A percentile compares a stretch with the other conserved stretches of the same genome.
These are phyloP conservation scores for Muricea muricata DNA, from an alignment of 92 coral and sea anemone species.

Conservation along the genomic window DNA sequence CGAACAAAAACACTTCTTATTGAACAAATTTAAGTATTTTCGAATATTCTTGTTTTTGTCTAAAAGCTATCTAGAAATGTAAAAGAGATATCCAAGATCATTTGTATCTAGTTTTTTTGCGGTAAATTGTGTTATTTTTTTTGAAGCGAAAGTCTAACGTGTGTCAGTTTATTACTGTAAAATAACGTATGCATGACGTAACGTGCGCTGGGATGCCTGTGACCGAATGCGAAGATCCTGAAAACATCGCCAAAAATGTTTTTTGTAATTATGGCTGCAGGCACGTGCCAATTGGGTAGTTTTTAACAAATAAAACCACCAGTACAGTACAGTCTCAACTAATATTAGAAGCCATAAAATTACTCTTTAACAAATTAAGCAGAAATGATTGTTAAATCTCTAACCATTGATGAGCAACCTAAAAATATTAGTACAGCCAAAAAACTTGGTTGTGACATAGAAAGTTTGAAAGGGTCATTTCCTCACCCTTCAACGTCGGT, in stretches of 20 bases:
- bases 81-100: too few relatives aligned
- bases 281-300: constrained; percentile 8
- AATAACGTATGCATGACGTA: too few relatives aligned
- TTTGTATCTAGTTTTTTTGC: too few relatives aligned
- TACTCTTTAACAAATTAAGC: neutral
- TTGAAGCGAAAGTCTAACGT: too few relatives aligned
- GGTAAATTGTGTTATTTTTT: too few relatives aligned
- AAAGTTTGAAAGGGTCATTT: neutral
- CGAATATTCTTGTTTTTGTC: too few relatives aligned
- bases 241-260: constrained; percentile 9
- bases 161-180: too few relatives aligned
- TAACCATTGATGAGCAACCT: neutral
- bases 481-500: neutral
- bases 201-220: too few relatives aligned
- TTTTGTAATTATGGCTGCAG: constrained; percentile 6
- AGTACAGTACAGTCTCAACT: neutral
- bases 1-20: too few relatives aligned
- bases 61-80: too few relatives aligned
- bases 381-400: neutral
- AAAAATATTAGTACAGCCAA: constrained; percentile 1
- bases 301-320: neutral
- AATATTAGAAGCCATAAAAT: neutral
- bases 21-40: too few relatives aligned
- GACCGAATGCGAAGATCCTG: neutral
- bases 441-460: constrained; percentile 20